These are phyloP conservation scores for Microctonus hyperodae DNA, from an alignment of 2,888 invertebrate species.

Conservation along the genomic window DNA sequence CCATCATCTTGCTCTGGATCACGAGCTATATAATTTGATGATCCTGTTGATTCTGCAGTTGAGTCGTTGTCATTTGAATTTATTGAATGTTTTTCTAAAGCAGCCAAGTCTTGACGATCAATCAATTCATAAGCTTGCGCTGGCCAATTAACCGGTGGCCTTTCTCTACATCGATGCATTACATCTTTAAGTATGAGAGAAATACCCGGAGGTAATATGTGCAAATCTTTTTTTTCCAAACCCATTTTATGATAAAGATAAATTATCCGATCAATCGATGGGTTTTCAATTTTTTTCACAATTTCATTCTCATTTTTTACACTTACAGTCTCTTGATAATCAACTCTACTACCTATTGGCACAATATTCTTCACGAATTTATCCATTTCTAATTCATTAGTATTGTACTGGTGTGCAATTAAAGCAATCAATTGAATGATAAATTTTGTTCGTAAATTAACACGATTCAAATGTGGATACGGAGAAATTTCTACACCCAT, in stretches of 20 bases:
- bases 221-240: constrained; percentile 74
- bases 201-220: constrained; percentile 76
- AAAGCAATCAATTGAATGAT: constrained; percentile 73
- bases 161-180: constrained; percentile 74
- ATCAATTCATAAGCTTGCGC: constrained; percentile 74
- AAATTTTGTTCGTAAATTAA: constrained; percentile 77
- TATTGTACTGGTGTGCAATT: constrained; percentile 48
- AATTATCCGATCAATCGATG: constrained; percentile 63
- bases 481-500: constrained; percentile 65
- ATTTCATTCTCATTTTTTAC: constrained; percentile 49
- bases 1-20: constrained; percentile 71
- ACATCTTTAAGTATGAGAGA: constrained; percentile 73
- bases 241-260: constrained; percentile 67
- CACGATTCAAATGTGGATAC: constrained; percentile 77
- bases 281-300: constrained; percentile 45
- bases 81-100: constrained; percentile 61
- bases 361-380: constrained; percentile 54
- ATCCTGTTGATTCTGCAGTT: constrained; percentile 29
- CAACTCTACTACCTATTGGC: constrained; percentile 58
- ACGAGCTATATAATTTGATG: constrained; percentile 48
- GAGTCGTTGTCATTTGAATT: constrained; percentile 27
- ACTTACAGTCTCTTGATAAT: constrained; percentile 49
- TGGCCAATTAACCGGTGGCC: constrained; percentile 78
- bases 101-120: constrained; percentile 75
- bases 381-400: constrained; percentile 48